Percentiles rank a stretch among this genome's conserved stretches.
phyloP scores from a whole-genome alignment of 1,140 invertebrate genomes.

The Lordiphosa collinella region DNA sequence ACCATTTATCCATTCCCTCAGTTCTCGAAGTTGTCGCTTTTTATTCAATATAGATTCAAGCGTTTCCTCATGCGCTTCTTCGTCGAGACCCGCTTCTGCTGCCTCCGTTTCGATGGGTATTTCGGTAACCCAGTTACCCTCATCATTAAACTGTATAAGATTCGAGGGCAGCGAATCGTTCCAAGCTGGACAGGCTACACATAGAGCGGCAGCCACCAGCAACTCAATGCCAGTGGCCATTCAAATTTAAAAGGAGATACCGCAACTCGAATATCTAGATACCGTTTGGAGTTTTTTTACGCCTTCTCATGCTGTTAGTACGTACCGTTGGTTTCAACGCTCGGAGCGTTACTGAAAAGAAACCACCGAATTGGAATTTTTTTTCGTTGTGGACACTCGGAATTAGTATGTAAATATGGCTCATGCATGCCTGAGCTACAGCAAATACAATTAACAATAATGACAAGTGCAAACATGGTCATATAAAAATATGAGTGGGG shows the following conservation, averaged over 20 bases:
- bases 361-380: slow-evolving; percentile 4
- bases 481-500: slow-evolving; percentile 12
- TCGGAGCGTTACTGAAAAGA: slow-evolving; percentile 38
- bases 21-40: slow-evolving; percentile 33
- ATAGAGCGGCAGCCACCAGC: slow-evolving; percentile 60
- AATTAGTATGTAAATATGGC: slow-evolving; percentile 55
- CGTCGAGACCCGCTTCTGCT: slow-evolving; percentile 17
- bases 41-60: slow-evolving; percentile 47
- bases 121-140: slow-evolving; percentile 17
- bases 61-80: slow-evolving; percentile 40
- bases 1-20: slow-evolving; percentile 65
- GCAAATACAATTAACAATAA: slow-evolving; percentile 75
- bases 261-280: neutral
- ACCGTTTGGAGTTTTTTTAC: slow-evolving; percentile 21
- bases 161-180: slow-evolving; percentile 39
- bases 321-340: slow-evolving; percentile 6
- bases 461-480: slow-evolving; percentile 72
- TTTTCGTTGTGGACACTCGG: slow-evolving; percentile 7
- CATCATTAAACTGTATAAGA: slow-evolving; percentile 32
- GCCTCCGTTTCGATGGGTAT: slow-evolving; percentile 22
- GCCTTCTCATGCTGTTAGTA: slow-evolving; percentile 37
- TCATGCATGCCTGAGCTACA: slow-evolving; percentile 44
- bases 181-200: slow-evolving; percentile 42
- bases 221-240: slow-evolving; percentile 69
- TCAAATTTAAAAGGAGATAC: neutral